Evolutionary conservation across 1,140 invertebrate species (phyloP).

Genomic region (Drosophila tani): DNA sequence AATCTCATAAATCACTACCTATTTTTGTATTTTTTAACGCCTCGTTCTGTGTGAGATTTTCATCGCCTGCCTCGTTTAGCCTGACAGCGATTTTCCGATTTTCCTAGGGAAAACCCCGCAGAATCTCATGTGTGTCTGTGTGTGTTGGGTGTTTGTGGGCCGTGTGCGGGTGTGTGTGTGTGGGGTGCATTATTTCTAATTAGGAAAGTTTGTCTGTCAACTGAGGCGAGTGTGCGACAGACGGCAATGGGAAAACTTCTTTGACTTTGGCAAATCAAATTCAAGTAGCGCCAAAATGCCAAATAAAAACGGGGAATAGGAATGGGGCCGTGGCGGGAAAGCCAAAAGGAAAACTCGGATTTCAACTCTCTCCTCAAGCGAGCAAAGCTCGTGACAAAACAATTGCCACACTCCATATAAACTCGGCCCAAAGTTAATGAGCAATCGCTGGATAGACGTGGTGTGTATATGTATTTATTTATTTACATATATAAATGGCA

Average conservation of each 20-base stretch:
- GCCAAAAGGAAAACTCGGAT: constrained; percentile 23
- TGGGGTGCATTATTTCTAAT: constrained; percentile 79
- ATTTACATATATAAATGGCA: constrained; percentile 10
- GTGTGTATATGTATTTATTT: constrained; percentile 8
- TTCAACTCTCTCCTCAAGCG: constrained; percentile 25
- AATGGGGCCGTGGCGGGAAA: background rate
- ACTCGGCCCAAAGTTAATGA: constrained; percentile 54
- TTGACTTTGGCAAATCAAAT: constrained; percentile 75
- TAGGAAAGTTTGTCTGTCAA: constrained; percentile 77
- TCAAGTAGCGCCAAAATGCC: constrained; percentile 67
- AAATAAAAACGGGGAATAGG: constrained; percentile 38
- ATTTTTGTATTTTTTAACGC: constrained; percentile 11
- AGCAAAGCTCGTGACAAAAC: constrained; percentile 40
- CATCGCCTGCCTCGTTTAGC: constrained; percentile 48
- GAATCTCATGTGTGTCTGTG: constrained; percentile 17
- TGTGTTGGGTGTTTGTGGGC: constrained; percentile 15
- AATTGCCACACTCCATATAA: constrained; percentile 41
- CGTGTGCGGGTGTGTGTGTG: constrained; percentile 39
- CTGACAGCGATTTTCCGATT: constrained; percentile 34
- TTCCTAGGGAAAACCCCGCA: constrained; percentile 23
- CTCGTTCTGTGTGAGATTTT: constrained; percentile 29
- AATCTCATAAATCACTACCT: constrained; percentile 23
- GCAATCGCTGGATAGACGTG: constrained; percentile 21
- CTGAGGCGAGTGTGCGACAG: constrained; percentile 47
- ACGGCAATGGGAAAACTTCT: constrained; percentile 66